A percentile compares a stretch with the other conserved stretches of the same genome.
Evolutionary conservation across 2,113 vertebrate species (phyloP).

Genomic region (Cephalopterus ornatus): DNA sequence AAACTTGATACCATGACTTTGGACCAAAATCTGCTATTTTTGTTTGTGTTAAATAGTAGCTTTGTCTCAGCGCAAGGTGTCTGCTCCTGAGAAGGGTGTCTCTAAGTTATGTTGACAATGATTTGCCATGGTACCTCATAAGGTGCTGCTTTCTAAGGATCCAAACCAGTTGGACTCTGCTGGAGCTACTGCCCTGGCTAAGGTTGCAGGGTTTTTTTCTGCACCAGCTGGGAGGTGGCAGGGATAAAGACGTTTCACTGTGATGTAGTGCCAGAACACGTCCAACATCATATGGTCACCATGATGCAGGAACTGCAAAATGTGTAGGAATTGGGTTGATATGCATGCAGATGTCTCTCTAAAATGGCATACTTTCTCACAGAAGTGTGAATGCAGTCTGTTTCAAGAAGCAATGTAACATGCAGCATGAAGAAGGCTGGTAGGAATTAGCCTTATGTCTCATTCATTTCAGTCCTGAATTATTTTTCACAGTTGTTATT

Average conservation of each 20-base stretch:
- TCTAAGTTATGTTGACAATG: not conserved
- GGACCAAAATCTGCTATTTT: not conserved
- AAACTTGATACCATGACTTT: not conserved
- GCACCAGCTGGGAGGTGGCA: not conserved
- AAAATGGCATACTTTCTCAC: not conserved
- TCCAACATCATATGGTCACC: not conserved
- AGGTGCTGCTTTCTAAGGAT: not conserved
- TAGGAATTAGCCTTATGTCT: conserved; percentile 19
- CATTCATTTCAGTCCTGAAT: conserved; percentile 30
- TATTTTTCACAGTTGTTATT: conserved; percentile 48
- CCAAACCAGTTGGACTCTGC: not conserved
- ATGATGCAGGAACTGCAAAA: not conserved
- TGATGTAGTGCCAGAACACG: not conserved
- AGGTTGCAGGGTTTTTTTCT: not conserved
- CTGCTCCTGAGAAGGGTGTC: not conserved
- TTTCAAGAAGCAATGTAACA: not conserved
- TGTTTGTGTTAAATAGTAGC: not conserved
- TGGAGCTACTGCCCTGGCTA: not conserved
- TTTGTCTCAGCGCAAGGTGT: not conserved
- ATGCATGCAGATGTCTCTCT: not conserved
- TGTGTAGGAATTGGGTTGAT: not conserved
- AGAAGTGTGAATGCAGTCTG: not conserved
- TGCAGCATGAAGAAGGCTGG: not conserved
- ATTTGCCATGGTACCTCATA: not conserved
- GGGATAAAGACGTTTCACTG: not conserved